Evolutionary conservation across 2,888 invertebrate species (phyloP), one percentile per base, ranked within the genome.

Genomic region (Aricia artaxerxes): DNA sequence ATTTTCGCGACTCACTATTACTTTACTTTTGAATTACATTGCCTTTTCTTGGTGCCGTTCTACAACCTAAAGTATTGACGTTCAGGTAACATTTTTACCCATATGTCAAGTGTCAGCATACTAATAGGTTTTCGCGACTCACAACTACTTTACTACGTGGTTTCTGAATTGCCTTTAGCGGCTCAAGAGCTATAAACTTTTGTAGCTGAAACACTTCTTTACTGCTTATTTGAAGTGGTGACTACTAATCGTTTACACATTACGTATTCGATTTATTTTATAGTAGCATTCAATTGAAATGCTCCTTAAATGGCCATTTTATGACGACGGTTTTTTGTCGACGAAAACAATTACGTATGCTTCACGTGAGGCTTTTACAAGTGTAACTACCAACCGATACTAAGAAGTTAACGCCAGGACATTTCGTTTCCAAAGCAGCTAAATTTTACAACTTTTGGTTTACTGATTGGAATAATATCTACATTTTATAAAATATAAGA

Each of bases 251-350:
- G 76, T 35, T 44, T 57, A 57, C 75, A 53, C 76, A 57, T 76
- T 76, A 13, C 31, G 75, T 75, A 75, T 57, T 76, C 76, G 57
- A 76, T 76, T 76, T 76, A 76, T 76, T 76, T 76, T 76, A 76
- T 76, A 53, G 76, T 53, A 53, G 57, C 76, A 53, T 76, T 76
- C 76, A 76, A 76, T 76, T 76, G 57, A 76, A 76, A 57, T 53
- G 35, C 75, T 53, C 31, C 16, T 35, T 7, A 13, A 57, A 53
- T 35, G 76, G 57, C 38, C 76, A 13, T 57, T 75, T 75, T 76
- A 76, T 76, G 76, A 49, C 75, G 53, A 7, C 53, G 57, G 35
- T 76, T 76, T 76, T 76, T 76, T 76, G 49, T 35, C 31, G 44
- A 44, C 44, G 40, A 44, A 44, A 75, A 40, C 44, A 75, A 44